Evolutionary conservation across 2,888 invertebrate species (phyloP).

Genomic region (Lydus trimaculatus): DNA sequence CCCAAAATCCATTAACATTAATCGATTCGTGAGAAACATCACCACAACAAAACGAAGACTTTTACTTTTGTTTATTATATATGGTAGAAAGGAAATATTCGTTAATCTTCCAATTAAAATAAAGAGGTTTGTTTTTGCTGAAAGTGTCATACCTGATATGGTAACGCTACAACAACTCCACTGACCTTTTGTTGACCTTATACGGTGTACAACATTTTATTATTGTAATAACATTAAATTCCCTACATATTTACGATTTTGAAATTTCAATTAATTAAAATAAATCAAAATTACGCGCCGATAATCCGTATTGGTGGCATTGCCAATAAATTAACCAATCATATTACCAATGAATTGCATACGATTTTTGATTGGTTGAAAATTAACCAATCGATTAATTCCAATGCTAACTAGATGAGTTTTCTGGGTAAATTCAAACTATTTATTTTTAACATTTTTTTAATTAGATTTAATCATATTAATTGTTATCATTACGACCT

Average conservation of each 20-base stretch:
- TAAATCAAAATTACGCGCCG: not conserved
- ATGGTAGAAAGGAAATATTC: too few relatives aligned
- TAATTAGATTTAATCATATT: not conserved
- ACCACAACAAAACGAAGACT: not conserved
- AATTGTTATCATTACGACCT: not conserved
- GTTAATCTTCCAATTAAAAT: too few relatives aligned
- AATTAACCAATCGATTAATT: too few relatives aligned
- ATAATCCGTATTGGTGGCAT: not conserved
- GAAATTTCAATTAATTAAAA: not conserved
- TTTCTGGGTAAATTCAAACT: too few relatives aligned
- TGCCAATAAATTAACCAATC: too few relatives aligned
- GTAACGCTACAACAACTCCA: not conserved
- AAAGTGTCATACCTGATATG: not conserved
- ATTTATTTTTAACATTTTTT: not conserved
- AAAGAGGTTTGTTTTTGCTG: too few relatives aligned
- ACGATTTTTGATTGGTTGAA: too few relatives aligned
- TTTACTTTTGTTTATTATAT: too few relatives aligned
- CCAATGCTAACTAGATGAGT: too few relatives aligned
- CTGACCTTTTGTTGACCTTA: conserved; percentile 2
- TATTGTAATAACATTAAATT: not conserved
- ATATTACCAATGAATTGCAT: too few relatives aligned
- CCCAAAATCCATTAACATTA: too few relatives aligned
- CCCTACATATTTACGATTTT: not conserved
- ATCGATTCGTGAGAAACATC: not conserved
- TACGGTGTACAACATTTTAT: not conserved